Base-by-base conservation (phyloP, 2,888 invertebrate genomes). In the Drosophila subsilvestris region DNA sequence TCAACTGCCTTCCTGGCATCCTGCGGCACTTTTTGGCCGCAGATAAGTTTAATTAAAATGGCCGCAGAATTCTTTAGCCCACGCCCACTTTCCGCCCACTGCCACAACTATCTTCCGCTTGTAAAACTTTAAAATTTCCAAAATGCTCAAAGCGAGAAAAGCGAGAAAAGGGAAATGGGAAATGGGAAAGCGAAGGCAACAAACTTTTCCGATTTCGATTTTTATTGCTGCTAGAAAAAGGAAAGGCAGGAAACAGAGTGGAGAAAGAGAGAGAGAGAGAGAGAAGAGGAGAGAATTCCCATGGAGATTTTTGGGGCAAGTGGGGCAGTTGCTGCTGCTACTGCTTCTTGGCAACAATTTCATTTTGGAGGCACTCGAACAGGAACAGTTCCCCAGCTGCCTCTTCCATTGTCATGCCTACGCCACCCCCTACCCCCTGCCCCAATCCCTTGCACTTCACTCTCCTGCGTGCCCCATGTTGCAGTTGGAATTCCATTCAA, bases 271-370 rank as follows among this genome's bases (percentile, higher is more conserved):
- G 10, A 32, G 32, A 12, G 32, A n/a, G 9, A 8, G 10, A 32
- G n/a, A 18, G 22, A 22, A 22, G 22, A 22, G 22, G 22, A 48
- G 9, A 22, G 49, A 4, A 49, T 71, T 55, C 43, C 72, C 56
- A 44, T 68, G 54, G 75, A 65, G 51, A 74, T 49, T n/a, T 47
- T 45, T 29, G 45, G n/a, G 47, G 71, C 53, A 37, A 54, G 37
- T 55, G 63, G 49, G 63, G 53, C 43, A 55, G 47, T 17, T 63
- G 37, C n/a, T 7, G 27, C 3, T 5, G 22, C 22, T 22, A 49
- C 55, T 44, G 79, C 81, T 86, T 78, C 83, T 82, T 86, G 83
- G 83, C 89, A 90, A 85, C 89, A 89, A 74, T 81, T 88, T 80
- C 79, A 82, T 66, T 79, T 85, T 61, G 55, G 53, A 59, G 57